Conservation (phyloP, 2,888 invertebrate species). For the Tenthredo amoena region DNA sequence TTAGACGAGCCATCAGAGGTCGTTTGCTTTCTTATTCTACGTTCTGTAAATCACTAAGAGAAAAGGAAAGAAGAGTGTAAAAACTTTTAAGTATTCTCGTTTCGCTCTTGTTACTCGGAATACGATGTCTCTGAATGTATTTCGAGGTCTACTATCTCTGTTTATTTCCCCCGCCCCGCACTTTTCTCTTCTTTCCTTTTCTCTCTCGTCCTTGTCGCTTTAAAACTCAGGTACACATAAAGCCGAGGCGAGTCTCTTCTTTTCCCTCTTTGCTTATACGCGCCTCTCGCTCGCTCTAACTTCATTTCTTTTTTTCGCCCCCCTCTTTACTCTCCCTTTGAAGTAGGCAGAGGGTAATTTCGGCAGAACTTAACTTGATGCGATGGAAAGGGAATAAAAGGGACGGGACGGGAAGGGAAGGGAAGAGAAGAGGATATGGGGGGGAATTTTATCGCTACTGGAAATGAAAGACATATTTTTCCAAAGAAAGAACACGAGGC, state of each 20-base stretch:
- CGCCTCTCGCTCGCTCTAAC: constrained; percentile 48
- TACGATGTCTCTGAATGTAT: constrained; percentile 21
- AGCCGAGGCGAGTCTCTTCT: constrained; percentile 50
- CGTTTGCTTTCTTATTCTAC: not conserved
- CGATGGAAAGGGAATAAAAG: not conserved
- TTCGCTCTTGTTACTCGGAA: constrained; percentile 10
- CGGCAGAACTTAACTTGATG: constrained; percentile 9
- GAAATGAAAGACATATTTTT: constrained; percentile 34
- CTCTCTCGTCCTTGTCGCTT: constrained; percentile 51
- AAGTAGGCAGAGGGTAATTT: constrained; percentile 32
- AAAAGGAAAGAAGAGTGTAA: not conserved
- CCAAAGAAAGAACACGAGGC: not conserved
- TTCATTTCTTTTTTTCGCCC: constrained; percentile 38
- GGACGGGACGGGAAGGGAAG: not conserved
- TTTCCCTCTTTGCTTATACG: constrained; percentile 53
- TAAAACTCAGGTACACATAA: constrained; percentile 57
- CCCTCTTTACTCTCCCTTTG: constrained; percentile 38
- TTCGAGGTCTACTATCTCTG: constrained; percentile 12
- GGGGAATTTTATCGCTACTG: constrained; percentile 37
- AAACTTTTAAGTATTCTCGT: constrained; percentile 10
- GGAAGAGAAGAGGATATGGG: not conserved
- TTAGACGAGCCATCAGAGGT: not conserved
- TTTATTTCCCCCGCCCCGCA: constrained; percentile 34
- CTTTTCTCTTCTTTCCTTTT: constrained; percentile 39
- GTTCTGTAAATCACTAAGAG: not conserved